Base-by-base conservation (phyloP, 2,797 vertebrate species). In the Pangasius krempfi region DNA sequence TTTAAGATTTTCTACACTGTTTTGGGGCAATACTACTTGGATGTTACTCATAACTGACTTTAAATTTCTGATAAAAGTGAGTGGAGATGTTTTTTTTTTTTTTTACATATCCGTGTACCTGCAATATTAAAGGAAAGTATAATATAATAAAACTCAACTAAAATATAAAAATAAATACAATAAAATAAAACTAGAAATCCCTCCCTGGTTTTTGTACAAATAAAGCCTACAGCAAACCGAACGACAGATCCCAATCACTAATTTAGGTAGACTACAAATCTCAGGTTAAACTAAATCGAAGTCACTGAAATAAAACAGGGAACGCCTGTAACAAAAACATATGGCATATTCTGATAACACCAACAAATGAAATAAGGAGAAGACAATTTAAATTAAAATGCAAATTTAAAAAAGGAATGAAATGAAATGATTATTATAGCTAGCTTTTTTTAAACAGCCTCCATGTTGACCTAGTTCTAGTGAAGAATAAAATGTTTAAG, bases 351-450 rank as follows among this genome's bases (percentile, higher is more conserved):
- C 83, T 78, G 54, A 89, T 86, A 83, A 91, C 78, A 80, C 79
- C 85, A 73, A 72, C 87, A 89, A 92, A 91, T 89, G 86, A 75
- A 76, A 89, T 88, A 92, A 91, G 87, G 86, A 90, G 83, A 93
- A 88, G 91, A 90, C 3, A 2, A 93, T 91, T 86, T 86, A 85
- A 92, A 93, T 91, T 14, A 72, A 84, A 89, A 81, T 52, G 14
- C 54, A 40, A 79, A 90, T 81, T 40, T 40, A 40, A 40, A 30
- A 40, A 82, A 73, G 0, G 10, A 44, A 30, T 6, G 1, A 2
- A 30, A 54, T 33, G 1, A 20, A 54, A 18, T 50, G 0, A 3
- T 80, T 40, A 25, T 18, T 30, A 3, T 27, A 25, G 62, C 18
- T 47, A 66, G 81, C 40, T 25, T 85, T 56, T 84, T 62, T 76